Evolutionary conservation across 2,888 invertebrate species (phyloP).

Genomic region (Scaptomyza caliginosa): DNA sequence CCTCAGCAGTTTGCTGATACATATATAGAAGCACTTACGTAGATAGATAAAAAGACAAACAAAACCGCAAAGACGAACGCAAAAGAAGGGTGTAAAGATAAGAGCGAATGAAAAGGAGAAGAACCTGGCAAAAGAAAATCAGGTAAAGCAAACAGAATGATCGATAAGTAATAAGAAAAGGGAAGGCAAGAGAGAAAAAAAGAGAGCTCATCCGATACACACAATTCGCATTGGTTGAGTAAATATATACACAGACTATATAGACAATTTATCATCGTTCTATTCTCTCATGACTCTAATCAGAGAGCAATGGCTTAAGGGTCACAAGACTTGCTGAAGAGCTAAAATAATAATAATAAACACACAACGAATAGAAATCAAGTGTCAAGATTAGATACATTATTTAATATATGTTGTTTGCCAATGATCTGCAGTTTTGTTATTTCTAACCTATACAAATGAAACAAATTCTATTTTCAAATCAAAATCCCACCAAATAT

Average conservation of each 20-base stretch:
- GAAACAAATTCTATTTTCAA: background rate
- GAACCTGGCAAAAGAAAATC: background rate
- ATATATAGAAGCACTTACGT: slow-evolving; percentile 1
- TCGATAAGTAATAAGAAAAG: slow-evolving; percentile 25
- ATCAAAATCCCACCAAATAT: background rate
- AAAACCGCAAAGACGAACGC: slow-evolving; percentile 2
- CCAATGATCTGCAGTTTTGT: background rate
- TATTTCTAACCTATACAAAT: background rate
- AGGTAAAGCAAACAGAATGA: slow-evolving; percentile 13
- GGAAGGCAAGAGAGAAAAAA: background rate
- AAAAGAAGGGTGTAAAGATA: slow-evolving; percentile 34
- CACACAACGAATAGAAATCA: background rate
- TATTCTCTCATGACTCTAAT: no score
- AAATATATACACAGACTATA: background rate
- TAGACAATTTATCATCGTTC: no score
- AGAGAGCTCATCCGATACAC: background rate
- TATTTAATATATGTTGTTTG: background rate
- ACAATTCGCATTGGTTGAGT: background rate
- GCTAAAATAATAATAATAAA: background rate
- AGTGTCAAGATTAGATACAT: background rate
- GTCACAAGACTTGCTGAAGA: background rate
- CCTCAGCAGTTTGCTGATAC: slow-evolving; percentile 30
- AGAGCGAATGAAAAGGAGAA: slow-evolving; percentile 8
- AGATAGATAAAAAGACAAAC: slow-evolving; percentile 21
- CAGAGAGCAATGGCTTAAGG: background rate